Conservation (phyloP, 1,140 invertebrate genomes). For the Bombus polaris region DNA sequence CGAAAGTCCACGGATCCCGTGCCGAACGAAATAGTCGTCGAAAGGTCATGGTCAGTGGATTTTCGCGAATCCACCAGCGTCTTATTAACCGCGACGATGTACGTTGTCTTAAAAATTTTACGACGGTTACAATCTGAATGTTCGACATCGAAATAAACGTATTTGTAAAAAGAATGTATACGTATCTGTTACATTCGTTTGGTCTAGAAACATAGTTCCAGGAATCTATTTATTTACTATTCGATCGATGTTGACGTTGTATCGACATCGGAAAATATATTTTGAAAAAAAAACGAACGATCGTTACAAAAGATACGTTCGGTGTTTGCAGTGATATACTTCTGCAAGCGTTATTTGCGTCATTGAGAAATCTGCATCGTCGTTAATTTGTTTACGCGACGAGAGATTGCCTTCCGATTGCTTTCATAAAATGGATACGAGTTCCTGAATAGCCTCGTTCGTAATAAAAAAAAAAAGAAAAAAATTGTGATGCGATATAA, state of each 20-base stretch:
- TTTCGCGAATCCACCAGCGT: background rate
- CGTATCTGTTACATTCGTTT: too few relatives aligned
- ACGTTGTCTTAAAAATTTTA: background rate
- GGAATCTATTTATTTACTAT: too few relatives aligned
- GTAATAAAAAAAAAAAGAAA: background rate
- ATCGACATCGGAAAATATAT: too few relatives aligned
- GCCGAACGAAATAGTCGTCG: background rate
- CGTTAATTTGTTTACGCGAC: background rate
- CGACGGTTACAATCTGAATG: background rate
- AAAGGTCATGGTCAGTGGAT: conserved; percentile 56
- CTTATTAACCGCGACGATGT: background rate
- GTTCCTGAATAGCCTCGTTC: background rate
- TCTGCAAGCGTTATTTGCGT: background rate
- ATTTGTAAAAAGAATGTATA: too few relatives aligned
- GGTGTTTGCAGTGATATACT: accelerated
- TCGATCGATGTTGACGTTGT: too few relatives aligned
- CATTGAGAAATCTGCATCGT: background rate
- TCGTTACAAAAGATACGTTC: too few relatives aligned
- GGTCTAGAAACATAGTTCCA: too few relatives aligned
- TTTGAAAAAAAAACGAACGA: too few relatives aligned
- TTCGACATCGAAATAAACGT: too few relatives aligned
- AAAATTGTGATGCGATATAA: conserved; percentile 5
- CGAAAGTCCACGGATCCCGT: background rate
- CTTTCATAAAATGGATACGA: background rate
- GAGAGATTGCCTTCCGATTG: background rate